Evolutionary conservation across 1,140 invertebrate genomes (phyloP), one percentile per base, ranked within the genome.

Genomic region (Diplogasteroides magnus): DNA sequence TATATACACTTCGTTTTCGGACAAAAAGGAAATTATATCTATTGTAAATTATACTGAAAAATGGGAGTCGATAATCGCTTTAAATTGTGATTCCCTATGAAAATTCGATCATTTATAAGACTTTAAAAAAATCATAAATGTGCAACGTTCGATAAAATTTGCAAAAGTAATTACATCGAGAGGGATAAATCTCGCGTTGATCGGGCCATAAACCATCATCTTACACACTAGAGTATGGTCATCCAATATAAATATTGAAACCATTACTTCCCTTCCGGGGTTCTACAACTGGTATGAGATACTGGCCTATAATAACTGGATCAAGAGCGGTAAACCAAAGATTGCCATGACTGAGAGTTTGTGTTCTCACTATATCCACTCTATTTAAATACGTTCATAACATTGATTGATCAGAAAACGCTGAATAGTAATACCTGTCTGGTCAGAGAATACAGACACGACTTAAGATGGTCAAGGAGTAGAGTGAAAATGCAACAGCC

Each of bases 211-310:
- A 57, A 27, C 27, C 0, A 31, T 3, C 2, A 3, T 31, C 57
- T 25, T 56, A 29, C 87, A 86, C 90, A 89, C 82, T 90, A 89
- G 32, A 87, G 87, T 32, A 87, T 87, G 74, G 86, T 73, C 65
- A 64, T 78, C 89, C 60, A 87, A 87, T 74, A 90, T 88, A 84
- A 91, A 90, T 66, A 90, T 90, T 27, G 89, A 90, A 83, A 91
- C 90, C 15, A 89, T 89, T 83, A 91, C 89, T 73, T 91, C 88
- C 76, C 90, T 90, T 23, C 91, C 85, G 84, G n/a, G n/a, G n/a
- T n/a, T n/a, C n/a, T n/a, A n/a, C n/a, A n/a, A n/a, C n/a, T n/a
- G n/a, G n/a, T n/a, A n/a, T n/a, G n/a, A n/a, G n/a, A n/a, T n/a
- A n/a, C n/a, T n/a, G n/a, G n/a, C n/a, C n/a, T n/a, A n/a, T n/a